Percentiles rank a stretch among this genome's conserved stretches.
Evolutionary conservation across 2,888 invertebrate species (phyloP).

Genomic region (Branchipolynoe longqiensis): DNA sequence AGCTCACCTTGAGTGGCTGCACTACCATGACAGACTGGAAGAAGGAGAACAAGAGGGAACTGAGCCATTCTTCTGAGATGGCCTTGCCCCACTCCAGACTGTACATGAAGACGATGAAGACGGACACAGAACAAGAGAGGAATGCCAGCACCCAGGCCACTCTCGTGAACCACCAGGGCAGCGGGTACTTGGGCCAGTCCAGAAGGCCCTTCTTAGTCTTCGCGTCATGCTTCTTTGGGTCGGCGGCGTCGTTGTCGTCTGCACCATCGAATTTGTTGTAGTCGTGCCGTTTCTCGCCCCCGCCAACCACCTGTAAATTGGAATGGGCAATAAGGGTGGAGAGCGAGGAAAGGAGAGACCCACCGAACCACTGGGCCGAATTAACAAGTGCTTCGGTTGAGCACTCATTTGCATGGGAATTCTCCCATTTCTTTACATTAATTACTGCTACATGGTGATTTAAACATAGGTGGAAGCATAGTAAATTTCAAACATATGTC

Average conservation of each 20-base stretch:
- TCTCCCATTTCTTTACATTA: too few relatives aligned
- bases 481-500: too few relatives aligned
- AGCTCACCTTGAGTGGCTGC: conserved; percentile 75
- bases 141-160: conserved; percentile 62
- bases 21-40: conserved; percentile 73
- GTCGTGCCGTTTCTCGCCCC: too few relatives aligned
- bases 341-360: too few relatives aligned
- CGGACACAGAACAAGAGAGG: conserved; percentile 74
- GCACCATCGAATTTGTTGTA: too few relatives aligned
- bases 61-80: conserved; percentile 82
- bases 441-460: too few relatives aligned
- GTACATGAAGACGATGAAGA: conserved; percentile 82
- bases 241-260: conserved; percentile 12
- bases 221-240: not conserved
- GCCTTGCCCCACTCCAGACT: conserved; percentile 82
- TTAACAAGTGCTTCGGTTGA: too few relatives aligned
- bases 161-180: conserved; percentile 63
- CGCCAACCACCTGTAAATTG: too few relatives aligned
- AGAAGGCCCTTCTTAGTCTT: conserved; percentile 22
- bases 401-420: too few relatives aligned
- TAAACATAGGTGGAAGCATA: too few relatives aligned
- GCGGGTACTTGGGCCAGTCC: conserved; percentile 33
- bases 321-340: too few relatives aligned
- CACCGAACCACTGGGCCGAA: not conserved
- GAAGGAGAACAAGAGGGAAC: conserved; percentile 74